Conservation (phyloP, 2,797 vertebrate species). For the Kryptolebias ocellatus region DNA sequence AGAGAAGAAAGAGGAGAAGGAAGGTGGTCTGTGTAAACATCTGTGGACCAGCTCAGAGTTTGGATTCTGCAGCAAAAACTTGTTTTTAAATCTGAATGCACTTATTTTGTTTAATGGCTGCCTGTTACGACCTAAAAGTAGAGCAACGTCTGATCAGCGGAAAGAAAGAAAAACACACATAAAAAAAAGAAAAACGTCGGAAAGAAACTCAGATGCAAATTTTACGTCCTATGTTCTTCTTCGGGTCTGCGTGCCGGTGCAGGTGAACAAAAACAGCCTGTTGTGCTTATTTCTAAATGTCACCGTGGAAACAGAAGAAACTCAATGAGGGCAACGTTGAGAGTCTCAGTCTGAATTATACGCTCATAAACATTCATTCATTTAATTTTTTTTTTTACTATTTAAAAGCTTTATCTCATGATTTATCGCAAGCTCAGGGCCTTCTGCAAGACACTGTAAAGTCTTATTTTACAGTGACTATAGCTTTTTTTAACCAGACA, state of each 20-base stretch:
- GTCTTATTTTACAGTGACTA: no score
- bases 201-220: slow-evolving; percentile 60
- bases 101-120: background rate
- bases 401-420: background rate
- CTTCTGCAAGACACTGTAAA: no score
- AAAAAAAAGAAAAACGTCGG: slow-evolving; percentile 46
- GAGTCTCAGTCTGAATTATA: slow-evolving; percentile 29
- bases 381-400: slow-evolving; percentile 2
- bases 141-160: slow-evolving; percentile 37
- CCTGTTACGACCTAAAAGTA: slow-evolving; percentile 11
- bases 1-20: slow-evolving; percentile 37
- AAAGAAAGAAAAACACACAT: slow-evolving; percentile 44
- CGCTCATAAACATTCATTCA: no score
- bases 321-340: slow-evolving; percentile 18
- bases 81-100: background rate
- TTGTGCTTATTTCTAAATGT: slow-evolving; percentile 64
- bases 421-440: background rate
- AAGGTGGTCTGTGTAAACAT: slow-evolving; percentile 30
- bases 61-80: slow-evolving; percentile 7
- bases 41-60: slow-evolving; percentile 6
- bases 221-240: slow-evolving; percentile 38
- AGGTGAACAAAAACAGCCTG: slow-evolving; percentile 54
- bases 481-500: no score
- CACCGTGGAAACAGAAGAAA: slow-evolving; percentile 54
- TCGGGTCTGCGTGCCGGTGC: slow-evolving; percentile 36